These are phyloP conservation scores for Malacoctenus gilli DNA, from an alignment of 2,797 vertebrate genomes.

Conservation along the genomic window DNA sequence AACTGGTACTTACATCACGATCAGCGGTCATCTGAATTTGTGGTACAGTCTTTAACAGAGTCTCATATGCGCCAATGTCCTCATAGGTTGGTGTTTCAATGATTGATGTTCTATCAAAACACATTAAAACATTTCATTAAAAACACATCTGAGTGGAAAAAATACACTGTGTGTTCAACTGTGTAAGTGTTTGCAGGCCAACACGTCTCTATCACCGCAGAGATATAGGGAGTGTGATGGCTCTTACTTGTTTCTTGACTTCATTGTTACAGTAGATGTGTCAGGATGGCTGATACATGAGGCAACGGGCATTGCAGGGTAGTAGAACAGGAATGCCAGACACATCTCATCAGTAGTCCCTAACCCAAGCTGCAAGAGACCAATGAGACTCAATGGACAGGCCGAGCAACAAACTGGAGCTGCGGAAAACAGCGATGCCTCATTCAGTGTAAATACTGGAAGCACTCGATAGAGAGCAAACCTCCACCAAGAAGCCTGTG, in stretches of 20 bases:
- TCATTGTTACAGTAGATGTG: background rate
- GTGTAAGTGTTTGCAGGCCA: rapidly evolving
- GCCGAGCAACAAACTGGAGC: too few relatives aligned
- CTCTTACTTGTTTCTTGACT: conserved; percentile 48
- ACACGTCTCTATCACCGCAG: background rate
- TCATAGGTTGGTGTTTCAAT: conserved; percentile 20
- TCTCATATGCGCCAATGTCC: conserved; percentile 57
- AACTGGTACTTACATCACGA: conserved; percentile 53
- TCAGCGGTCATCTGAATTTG: conserved; percentile 17
- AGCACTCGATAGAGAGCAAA: too few relatives aligned
- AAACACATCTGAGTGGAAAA: background rate
- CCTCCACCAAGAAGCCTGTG: too few relatives aligned
- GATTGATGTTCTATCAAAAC: conserved; percentile 34
- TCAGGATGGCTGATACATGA: conserved; percentile 69
- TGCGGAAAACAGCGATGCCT: too few relatives aligned
- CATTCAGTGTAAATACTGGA: too few relatives aligned
- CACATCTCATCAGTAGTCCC: conserved; percentile 78
- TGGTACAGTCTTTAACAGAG: conserved; percentile 44
- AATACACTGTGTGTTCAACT: too few relatives aligned
- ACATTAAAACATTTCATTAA: background rate
- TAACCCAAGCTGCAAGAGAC: conserved; percentile 68
- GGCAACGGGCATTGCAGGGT: conserved; percentile 68
- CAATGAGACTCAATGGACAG: background rate
- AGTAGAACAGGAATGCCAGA: conserved; percentile 77
- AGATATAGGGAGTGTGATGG: background rate